These are phyloP conservation scores for Tetranychus piercei DNA, from an alignment of 2,888 invertebrate species.

Conservation along the genomic window DNA sequence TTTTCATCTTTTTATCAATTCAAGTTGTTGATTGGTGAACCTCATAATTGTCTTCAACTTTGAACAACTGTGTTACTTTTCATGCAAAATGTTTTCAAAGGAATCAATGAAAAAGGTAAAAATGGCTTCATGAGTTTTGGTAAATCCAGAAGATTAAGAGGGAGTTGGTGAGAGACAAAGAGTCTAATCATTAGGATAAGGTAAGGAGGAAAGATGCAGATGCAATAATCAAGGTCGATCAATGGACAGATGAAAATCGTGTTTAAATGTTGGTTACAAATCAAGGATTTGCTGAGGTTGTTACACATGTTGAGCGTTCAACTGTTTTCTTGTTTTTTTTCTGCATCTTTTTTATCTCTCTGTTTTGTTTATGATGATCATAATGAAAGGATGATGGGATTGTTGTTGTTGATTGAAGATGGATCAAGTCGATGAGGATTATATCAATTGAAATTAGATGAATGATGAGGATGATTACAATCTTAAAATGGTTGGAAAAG, in stretches of 20 bases:
- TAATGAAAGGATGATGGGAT: neutral
- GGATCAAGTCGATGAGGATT: neutral
- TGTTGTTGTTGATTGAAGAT: constrained; percentile 4
- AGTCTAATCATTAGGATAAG: neutral
- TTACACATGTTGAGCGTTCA: constrained; percentile 4
- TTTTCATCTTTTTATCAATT: neutral
- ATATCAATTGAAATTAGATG: neutral
- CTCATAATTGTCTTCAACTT: neutral
- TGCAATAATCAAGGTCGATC: neutral
- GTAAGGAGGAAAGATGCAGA: neutral
- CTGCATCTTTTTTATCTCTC: neutral
- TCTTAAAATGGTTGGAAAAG: neutral
- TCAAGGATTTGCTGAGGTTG: neutral
- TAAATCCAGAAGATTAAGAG: neutral
- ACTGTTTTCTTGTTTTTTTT: neutral
- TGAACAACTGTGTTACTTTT: neutral
- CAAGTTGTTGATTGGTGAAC: neutral
- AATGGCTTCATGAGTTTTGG: neutral
- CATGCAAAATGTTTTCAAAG: neutral
- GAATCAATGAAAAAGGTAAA: neutral
- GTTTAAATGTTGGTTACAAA: neutral
- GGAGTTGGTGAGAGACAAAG: neutral
- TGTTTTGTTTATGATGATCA: neutral
- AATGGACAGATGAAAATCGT: neutral
- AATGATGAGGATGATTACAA: neutral